These are phyloP conservation scores for Mus pahari DNA, from an alignment of 2,113 vertebrate species.

Conservation along the genomic window DNA sequence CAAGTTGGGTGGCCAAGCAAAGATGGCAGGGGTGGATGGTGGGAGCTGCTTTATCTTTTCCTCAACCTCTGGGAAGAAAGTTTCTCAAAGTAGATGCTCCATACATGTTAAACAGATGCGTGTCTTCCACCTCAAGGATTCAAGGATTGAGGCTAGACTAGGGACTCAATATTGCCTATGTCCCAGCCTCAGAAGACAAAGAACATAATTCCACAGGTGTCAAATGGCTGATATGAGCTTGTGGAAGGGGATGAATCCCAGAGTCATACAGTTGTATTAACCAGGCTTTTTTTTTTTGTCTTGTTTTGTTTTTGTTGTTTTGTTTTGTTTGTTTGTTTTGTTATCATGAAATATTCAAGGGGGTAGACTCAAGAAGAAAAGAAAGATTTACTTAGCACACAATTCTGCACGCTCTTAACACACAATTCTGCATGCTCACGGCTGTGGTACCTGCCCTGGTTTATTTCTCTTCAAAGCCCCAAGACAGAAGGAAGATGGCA, in stretches of 20 bases:
- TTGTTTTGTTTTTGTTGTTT: background rate
- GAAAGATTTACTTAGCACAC: background rate
- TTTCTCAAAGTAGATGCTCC: constrained; percentile 53
- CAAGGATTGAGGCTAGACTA: background rate
- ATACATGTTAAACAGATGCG: background rate
- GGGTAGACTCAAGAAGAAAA: background rate
- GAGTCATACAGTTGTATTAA: background rate
- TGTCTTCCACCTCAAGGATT: constrained; percentile 60
- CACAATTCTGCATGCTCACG: background rate
- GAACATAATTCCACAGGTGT: background rate
- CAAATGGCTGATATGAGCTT: background rate
- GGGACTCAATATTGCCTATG: constrained; percentile 3
- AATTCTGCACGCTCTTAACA: background rate
- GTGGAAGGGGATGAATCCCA: background rate
- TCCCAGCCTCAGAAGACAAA: background rate
- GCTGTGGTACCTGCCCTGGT: background rate
- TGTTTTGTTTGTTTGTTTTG: background rate
- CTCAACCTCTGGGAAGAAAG: background rate
- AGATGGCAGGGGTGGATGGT: background rate
- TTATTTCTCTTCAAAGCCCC: background rate
- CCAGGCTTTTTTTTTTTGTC: background rate
- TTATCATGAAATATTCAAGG: background rate
- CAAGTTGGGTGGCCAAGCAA: background rate
- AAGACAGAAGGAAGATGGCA: background rate
- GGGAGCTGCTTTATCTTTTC: background rate